Conservation (phyloP, 2,888 invertebrate species). For the Laspeyria flexula region DNA sequence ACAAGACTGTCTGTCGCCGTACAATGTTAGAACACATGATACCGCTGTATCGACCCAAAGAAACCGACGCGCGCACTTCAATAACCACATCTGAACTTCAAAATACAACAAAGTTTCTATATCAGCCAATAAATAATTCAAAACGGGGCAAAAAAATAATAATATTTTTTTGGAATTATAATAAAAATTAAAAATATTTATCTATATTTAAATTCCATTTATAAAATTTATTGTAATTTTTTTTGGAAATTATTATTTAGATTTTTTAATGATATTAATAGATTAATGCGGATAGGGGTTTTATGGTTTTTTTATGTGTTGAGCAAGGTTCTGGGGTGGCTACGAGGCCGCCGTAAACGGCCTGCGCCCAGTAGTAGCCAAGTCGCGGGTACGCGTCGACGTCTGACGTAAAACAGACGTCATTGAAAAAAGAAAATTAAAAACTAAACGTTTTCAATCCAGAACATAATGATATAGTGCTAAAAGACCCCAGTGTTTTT, state of each 20-base stretch:
- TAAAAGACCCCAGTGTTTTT: conserved; percentile 48
- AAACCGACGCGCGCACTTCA: conserved; percentile 79
- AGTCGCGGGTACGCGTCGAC: conserved; percentile 72
- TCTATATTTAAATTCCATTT: not conserved
- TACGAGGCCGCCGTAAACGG: conserved; percentile 55
- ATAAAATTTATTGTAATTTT: not conserved
- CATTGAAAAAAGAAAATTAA: conserved; percentile 48
- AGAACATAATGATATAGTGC: conserved; percentile 69
- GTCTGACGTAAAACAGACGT: conserved; percentile 62
- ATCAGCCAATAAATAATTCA: conserved; percentile 21
- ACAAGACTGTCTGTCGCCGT: conserved; percentile 83
- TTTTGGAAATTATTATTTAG: conserved; percentile 8
- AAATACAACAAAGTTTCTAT: conserved; percentile 44
- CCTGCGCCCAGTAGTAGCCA: conserved; percentile 76
- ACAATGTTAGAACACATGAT: conserved; percentile 67
- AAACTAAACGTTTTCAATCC: conserved; percentile 59
- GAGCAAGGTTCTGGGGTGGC: conserved; percentile 59
- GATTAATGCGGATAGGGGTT: conserved; percentile 4
- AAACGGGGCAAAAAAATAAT: too few relatives aligned
- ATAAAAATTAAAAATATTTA: not conserved
- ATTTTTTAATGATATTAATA: not conserved
- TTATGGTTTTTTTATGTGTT: conserved; percentile 34
- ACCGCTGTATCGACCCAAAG: conserved; percentile 79
- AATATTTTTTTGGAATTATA: too few relatives aligned
- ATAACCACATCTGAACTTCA: conserved; percentile 53